A percentile compares a stretch with the other conserved stretches of the same genome.
phyloP scores from a whole-genome alignment of 2,113 vertebrate species.

The Eonycteris spelaea region DNA sequence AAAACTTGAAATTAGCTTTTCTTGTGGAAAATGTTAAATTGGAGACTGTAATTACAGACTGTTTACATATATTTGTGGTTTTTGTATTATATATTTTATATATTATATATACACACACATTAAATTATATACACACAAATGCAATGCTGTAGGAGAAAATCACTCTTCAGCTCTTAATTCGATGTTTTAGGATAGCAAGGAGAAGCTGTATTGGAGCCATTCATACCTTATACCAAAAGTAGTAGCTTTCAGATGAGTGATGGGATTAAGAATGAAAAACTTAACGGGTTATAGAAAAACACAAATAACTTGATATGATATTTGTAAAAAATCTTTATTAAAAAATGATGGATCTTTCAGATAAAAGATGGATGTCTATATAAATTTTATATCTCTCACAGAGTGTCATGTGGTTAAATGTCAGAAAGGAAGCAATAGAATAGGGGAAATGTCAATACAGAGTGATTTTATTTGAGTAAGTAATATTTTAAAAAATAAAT shows the following conservation, averaged over 20 bases:
- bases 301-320: neutral
- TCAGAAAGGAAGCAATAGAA: slow-evolving; percentile 16
- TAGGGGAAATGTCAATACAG: neutral
- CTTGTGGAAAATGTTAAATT: neutral
- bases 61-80: neutral
- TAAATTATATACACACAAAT: neutral
- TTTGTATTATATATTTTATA: neutral
- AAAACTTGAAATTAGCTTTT: neutral
- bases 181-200: neutral
- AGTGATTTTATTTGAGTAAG: slow-evolving; percentile 38
- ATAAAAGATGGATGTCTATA: neutral
- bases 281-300: neutral
- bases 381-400: neutral
- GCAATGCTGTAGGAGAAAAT: neutral
- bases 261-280: neutral
- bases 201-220: neutral
- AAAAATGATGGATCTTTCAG: neutral
- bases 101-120: neutral
- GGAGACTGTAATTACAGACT: neutral
- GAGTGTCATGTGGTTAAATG: neutral
- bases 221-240: neutral
- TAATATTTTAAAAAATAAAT: neutral
- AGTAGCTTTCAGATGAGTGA: neutral
- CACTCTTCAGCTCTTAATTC: neutral
- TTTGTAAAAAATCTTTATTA: neutral